A percentile compares a stretch with the other conserved stretches of the same genome.
Evolutionary conservation across 2,797 vertebrate species (phyloP).

Genomic region (Aldrovandia affinis): DNA sequence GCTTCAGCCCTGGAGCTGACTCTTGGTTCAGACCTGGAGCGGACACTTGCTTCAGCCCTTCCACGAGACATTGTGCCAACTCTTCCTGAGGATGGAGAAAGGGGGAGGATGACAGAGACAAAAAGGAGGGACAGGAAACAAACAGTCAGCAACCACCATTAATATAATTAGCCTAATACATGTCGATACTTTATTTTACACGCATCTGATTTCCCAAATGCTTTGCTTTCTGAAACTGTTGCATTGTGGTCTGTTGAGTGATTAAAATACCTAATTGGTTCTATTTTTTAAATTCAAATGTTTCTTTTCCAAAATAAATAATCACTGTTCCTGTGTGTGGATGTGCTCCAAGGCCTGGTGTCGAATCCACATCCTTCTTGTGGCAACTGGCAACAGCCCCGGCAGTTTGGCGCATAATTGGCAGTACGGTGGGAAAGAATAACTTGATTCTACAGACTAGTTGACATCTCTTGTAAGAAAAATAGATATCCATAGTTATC

Average conservation of each 20-base stretch:
- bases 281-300: background rate
- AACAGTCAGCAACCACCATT: background rate
- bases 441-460: background rate
- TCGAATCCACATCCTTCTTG: background rate
- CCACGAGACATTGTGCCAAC: background rate
- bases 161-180: background rate
- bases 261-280: background rate
- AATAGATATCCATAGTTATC: background rate
- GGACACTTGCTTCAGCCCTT: background rate
- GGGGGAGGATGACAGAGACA: background rate
- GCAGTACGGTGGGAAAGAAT: background rate
- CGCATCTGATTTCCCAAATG: background rate
- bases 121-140: background rate
- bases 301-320: background rate
- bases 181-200: background rate
- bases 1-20: background rate
- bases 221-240: background rate
- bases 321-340: background rate
- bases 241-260: background rate
- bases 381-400: background rate
- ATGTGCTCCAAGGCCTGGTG: background rate
- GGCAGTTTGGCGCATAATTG: background rate
- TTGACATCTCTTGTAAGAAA: background rate
- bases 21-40: too few relatives aligned
- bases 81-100: background rate